Conservation (phyloP, 1,140 invertebrate species). For the Drosophila santomea region DNA sequence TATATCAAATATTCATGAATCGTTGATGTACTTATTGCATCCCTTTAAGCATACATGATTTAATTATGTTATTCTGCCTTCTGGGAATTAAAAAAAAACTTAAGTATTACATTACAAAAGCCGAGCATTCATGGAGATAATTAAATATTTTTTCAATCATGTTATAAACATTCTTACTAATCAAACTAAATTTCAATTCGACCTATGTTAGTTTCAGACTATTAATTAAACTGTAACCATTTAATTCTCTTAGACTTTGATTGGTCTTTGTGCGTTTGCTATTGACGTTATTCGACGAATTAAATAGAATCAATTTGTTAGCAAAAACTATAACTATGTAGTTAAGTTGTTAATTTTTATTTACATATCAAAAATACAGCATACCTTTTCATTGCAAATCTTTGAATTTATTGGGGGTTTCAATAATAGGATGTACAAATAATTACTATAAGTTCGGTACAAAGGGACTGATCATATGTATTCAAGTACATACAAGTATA, state of each 20-base stretch:
- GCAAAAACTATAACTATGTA: too few species aligned
- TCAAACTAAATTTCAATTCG: not conserved
- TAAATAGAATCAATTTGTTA: too few species aligned
- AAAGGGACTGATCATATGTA: not conserved
- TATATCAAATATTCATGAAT: constrained; percentile 38
- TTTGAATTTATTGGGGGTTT: too few species aligned
- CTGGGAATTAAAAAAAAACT: not conserved
- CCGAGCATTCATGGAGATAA: too few species aligned
- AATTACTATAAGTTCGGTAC: not conserved
- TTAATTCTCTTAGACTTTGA: not conserved
- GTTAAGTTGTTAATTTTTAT: too few species aligned
- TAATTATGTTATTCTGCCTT: not conserved
- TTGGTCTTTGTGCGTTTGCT: not conserved
- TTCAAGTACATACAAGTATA: not conserved
- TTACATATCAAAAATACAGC: too few species aligned
- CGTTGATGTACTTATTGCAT: constrained; percentile 27
- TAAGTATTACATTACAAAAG: too few species aligned
- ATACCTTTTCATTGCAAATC: too few species aligned
- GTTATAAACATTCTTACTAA: too few species aligned
- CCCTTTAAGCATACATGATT: not conserved
- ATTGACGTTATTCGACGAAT: too few species aligned
- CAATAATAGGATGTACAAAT: not conserved
- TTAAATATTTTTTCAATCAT: too few species aligned
- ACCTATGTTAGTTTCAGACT: not conserved
- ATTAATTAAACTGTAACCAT: not conserved